phyloP scores from a whole-genome alignment of 2,888 invertebrate species.

The Lasius fuliginosus region DNA sequence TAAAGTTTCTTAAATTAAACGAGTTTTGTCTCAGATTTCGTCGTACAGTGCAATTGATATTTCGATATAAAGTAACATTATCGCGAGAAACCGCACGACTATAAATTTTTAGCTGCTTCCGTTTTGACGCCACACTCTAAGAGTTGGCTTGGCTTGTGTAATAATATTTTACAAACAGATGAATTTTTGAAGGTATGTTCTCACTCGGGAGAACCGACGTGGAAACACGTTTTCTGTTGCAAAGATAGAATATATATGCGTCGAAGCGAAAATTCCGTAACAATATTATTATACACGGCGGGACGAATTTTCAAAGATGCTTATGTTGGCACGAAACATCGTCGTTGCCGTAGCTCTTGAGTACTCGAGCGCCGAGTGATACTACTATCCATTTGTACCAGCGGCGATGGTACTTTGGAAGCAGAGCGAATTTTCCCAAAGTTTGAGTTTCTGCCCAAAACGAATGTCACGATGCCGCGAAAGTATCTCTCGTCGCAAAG shows the following conservation, averaged over 20 bases:
- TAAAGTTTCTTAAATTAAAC: not conserved
- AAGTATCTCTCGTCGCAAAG: conserved; percentile 41
- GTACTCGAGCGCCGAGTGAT: not conserved
- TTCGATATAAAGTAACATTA: not conserved
- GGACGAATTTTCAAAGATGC: conserved; percentile 33
- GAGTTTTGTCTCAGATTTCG: not conserved
- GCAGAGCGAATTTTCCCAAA: conserved; percentile 17
- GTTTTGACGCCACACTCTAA: conserved; percentile 18
- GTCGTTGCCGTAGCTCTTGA: not conserved
- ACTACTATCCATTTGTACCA: conserved; percentile 14
- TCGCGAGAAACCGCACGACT: not conserved
- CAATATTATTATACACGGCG: conserved; percentile 19
- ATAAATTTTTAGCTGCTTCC: conserved; percentile 6
- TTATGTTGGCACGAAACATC: conserved; percentile 32
- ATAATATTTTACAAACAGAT: conserved; percentile 19
- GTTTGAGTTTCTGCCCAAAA: conserved; percentile 21
- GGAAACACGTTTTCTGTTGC: conserved; percentile 30
- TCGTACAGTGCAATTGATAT: too few relatives aligned
- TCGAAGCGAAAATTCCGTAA: not conserved
- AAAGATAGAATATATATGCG: not conserved
- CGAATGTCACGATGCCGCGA: conserved; percentile 6
- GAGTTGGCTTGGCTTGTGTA: not conserved
- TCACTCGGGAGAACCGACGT: conserved; percentile 18
- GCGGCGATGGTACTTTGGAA: not conserved
- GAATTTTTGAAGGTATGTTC: conserved; percentile 29